These are phyloP conservation scores for Zapus hudsonius DNA, from an alignment of 2,113 vertebrate species.

Conservation along the genomic window DNA sequence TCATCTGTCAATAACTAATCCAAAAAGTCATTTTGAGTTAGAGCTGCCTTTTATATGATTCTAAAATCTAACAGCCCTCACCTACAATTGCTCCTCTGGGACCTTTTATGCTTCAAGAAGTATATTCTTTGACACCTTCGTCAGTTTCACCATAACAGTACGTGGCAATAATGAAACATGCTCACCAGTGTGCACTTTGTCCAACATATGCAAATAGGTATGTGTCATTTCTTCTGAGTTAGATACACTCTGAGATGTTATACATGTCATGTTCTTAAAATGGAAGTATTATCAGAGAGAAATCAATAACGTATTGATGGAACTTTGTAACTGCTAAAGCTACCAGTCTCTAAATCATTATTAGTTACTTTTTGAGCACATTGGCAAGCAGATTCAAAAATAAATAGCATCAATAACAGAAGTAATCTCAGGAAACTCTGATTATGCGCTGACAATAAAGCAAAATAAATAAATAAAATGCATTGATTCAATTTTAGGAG, in stretches of 20 bases:
- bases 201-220: slow-evolving; percentile 65
- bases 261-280: slow-evolving; percentile 66
- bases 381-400: slow-evolving; percentile 59
- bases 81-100: slow-evolving; percentile 23
- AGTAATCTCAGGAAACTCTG: background rate
- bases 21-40: slow-evolving; percentile 62
- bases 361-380: slow-evolving; percentile 59
- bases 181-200: background rate
- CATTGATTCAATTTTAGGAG: background rate
- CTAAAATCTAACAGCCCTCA: slow-evolving; percentile 52
- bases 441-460: slow-evolving; percentile 10
- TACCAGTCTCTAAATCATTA: slow-evolving; percentile 77
- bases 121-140: background rate
- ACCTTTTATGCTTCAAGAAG: slow-evolving; percentile 49
- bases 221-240: slow-evolving; percentile 46
- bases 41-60: slow-evolving; percentile 57
- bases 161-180: slow-evolving; percentile 59
- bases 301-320: slow-evolving; percentile 84
- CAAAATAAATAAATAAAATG: slow-evolving; percentile 5
- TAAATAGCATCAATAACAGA: slow-evolving; percentile 57
- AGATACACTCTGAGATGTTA: slow-evolving; percentile 76
- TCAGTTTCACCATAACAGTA: slow-evolving; percentile 60
- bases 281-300: slow-evolving; percentile 81
- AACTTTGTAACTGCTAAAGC: slow-evolving; percentile 70
- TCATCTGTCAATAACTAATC: slow-evolving; percentile 31